These are phyloP conservation scores for Asarcornis scutulata DNA, from an alignment of 2,113 vertebrate genomes.

Conservation along the genomic window DNA sequence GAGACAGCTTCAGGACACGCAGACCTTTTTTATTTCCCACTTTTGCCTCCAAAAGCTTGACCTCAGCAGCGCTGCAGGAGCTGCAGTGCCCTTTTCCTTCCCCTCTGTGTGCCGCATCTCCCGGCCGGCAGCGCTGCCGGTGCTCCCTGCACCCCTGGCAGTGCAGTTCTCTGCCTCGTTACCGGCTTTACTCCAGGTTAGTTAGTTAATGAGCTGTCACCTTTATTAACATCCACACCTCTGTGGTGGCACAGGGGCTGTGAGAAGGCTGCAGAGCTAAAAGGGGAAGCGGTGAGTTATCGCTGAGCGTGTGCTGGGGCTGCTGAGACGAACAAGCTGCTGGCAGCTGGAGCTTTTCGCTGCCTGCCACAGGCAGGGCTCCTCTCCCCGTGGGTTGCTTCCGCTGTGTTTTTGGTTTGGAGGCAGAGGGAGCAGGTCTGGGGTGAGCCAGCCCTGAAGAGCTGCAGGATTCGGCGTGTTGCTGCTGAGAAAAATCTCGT, in stretches of 20 bases:
- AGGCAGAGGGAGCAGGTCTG: background rate
- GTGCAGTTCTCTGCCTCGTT: background rate
- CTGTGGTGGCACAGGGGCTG: no score
- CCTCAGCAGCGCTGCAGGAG: accelerated
- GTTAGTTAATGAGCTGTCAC: background rate
- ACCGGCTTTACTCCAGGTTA: background rate
- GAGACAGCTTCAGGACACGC: background rate
- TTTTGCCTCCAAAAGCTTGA: background rate
- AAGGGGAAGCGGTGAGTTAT: background rate
- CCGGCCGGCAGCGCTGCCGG: background rate
- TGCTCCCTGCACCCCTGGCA: background rate
- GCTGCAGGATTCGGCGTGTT: background rate
- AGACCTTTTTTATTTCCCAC: no score
- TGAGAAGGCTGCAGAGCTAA: background rate
- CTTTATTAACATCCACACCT: background rate
- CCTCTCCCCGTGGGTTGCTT: background rate
- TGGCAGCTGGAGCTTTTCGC: no score
- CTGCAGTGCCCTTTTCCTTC: background rate
- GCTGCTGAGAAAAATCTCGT: background rate
- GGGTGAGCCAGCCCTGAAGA: background rate
- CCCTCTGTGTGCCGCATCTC: background rate
- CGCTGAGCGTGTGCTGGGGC: background rate
- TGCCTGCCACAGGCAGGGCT: background rate
- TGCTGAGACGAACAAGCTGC: background rate
- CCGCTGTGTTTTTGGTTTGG: background rate